Percentiles rank a stretch among this genome's conserved stretches.
Evolutionary conservation across 2,888 invertebrate species (phyloP).

Genomic region (Gastracanthus pulcherrimus): DNA sequence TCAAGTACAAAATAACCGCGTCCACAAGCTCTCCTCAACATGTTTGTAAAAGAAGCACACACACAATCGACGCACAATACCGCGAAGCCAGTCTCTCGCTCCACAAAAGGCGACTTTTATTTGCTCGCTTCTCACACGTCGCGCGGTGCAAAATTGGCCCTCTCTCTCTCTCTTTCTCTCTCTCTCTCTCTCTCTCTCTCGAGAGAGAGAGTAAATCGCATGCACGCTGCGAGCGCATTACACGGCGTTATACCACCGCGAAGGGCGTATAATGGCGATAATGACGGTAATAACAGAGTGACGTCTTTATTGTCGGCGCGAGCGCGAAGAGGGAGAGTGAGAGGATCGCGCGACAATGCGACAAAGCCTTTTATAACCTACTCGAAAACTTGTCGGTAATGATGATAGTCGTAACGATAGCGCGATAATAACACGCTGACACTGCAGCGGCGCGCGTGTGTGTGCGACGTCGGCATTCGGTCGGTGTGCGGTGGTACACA

Average conservation of each 20-base stretch:
- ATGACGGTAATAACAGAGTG: conserved; percentile 46
- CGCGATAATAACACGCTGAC: conserved; percentile 40
- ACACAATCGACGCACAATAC: not conserved
- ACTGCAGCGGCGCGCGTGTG: not conserved
- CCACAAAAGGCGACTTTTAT: too few species aligned
- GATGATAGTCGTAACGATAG: conserved; percentile 24
- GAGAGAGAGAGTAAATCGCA: not conserved
- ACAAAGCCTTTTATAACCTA: conserved; percentile 3
- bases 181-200: not conserved
- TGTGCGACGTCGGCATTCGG: too few species aligned
- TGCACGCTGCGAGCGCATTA: too few species aligned
- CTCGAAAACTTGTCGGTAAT: conserved; percentile 26
- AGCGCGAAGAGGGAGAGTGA: conserved; percentile 6
- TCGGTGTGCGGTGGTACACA: too few species aligned
- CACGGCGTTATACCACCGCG: not conserved
- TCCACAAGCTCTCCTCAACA: not conserved
- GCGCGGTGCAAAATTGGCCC: too few species aligned
- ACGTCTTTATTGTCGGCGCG: conserved; percentile 40
- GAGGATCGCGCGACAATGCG: conserved; percentile 4
- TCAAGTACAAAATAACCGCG: not conserved
- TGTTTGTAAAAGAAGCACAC: not conserved
- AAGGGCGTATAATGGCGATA: conserved; percentile 77
- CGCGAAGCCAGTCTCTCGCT: too few species aligned
- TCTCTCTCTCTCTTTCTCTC: too few species aligned
- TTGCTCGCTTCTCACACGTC: too few species aligned